phyloP scores from a whole-genome alignment of 2,113 vertebrate genomes.

The Piaya cayana region DNA sequence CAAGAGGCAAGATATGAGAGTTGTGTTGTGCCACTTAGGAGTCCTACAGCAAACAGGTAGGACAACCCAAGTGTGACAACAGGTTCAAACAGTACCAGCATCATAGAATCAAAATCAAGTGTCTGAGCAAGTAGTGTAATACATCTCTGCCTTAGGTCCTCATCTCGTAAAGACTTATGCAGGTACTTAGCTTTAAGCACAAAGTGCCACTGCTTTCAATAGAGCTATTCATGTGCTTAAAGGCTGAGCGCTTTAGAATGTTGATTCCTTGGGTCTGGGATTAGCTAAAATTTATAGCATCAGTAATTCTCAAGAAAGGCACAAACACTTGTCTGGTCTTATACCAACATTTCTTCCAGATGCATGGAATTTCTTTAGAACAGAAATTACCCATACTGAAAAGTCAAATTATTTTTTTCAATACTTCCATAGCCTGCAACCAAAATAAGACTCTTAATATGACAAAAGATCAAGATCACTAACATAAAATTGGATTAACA shows the following conservation, averaged over 20 bases:
- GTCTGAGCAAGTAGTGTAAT: background rate
- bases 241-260: background rate
- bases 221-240: conserved; percentile 26
- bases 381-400: conserved; percentile 15
- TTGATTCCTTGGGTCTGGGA: background rate
- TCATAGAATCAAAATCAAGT: background rate
- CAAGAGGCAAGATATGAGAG: background rate
- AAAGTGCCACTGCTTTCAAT: background rate
- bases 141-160: background rate
- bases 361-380: conserved; percentile 10
- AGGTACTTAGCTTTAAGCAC: background rate
- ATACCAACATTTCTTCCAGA: background rate
- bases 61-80: background rate
- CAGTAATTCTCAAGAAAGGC: conserved; percentile 41
- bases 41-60: background rate
- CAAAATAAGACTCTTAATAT: background rate
- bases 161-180: background rate
- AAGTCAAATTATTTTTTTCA: conserved; percentile 10
- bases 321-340: conserved; percentile 28
- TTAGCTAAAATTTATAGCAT: conserved; percentile 42
- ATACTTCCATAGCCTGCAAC: background rate
- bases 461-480: conserved; percentile 14
- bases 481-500: background rate
- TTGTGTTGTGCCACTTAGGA: background rate
- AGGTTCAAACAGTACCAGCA: background rate